Conservation (phyloP, 2,113 vertebrate genomes). For the Poeciliopsis prolifica region DNA sequence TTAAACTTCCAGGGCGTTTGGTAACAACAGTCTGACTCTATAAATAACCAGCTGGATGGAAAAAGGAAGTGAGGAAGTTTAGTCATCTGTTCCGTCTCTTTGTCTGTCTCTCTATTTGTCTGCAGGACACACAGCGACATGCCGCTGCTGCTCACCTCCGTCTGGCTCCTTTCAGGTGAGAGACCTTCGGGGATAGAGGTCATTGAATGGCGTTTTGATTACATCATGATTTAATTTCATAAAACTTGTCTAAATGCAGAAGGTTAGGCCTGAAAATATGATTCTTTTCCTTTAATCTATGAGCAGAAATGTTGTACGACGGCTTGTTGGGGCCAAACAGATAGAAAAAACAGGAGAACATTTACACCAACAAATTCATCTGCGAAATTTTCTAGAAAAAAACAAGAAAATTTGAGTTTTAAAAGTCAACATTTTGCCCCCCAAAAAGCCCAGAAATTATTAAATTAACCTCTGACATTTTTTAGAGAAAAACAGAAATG, state of each 20-base stretch:
- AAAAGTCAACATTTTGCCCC: no score
- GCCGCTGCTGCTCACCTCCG: constrained; percentile 17
- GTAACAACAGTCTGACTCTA: constrained; percentile 19
- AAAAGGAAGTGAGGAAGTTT: constrained; percentile 33
- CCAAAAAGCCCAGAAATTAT: no score
- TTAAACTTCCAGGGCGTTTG: not conserved
- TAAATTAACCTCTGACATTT: no score
- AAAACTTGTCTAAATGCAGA: not conserved
- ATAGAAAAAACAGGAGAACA: no score
- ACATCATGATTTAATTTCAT: not conserved
- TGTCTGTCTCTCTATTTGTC: constrained; percentile 1
- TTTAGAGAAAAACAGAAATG: no score
- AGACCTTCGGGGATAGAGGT: not conserved
- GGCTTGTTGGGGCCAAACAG: no score
- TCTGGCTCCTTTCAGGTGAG: constrained; percentile 52
- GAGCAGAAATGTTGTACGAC: no score
- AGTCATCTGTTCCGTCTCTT: constrained; percentile 10
- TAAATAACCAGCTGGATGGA: constrained; percentile 32
- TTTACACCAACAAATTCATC: no score
- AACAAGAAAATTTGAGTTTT: no score
- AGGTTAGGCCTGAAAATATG: not conserved
- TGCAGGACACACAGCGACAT: constrained; percentile 20
- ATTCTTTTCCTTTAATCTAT: not conserved
- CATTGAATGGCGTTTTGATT: not conserved
- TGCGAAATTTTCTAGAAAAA: no score